Evolutionary conservation across 2,797 vertebrate genomes (phyloP), one percentile per base, ranked within the genome.

Genomic region (Coreius guichenoti): DNA sequence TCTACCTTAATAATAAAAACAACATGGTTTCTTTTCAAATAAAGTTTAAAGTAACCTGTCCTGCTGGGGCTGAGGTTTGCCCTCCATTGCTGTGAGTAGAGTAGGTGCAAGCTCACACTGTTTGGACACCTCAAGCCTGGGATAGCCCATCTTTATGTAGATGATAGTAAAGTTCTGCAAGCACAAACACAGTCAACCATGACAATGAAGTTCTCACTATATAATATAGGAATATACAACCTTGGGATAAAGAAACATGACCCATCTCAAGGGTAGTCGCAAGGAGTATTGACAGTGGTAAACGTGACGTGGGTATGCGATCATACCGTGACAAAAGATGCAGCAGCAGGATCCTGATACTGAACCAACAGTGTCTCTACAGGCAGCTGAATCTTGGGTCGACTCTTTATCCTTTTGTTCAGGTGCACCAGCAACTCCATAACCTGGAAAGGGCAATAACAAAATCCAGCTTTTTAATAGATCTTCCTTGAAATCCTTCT

Each of bases 61-160:
- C 93, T 99, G 98, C 88, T 99, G 98, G 11, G 97, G 97, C 89
- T 98, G 98, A 65, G 98, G 98, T 82, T 98, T 99, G 90, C 98
- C 96, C 91, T 99, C 98, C 98, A 99, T 99, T 82, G 98, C 98
- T 83, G 98, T 99, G 70, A 99, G 97, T 39, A 99, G 96, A 23
- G 97, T 99, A 0, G 98, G 98, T 76, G 98, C 98, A 89, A 99
- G 92, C 90, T 99, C 98, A 89, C 98, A 99, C 16, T 99, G 98
- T 90, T 98, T 99, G 76, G 96, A 96, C 88, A 98, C 96, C 82
- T 98, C 97, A 23, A 99, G 93, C 70, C 98, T 97, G 68, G 98
- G 98, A 90, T 97, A 99, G 36, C 98, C 98, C 97, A 99, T 98
- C 94, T 99, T 99, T 89, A 99, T 98, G 91, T 99, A 99, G 92